Evolutionary conservation across 2,797 vertebrate species (phyloP).

Genomic region (Lepilemur ruficaudatus): DNA sequence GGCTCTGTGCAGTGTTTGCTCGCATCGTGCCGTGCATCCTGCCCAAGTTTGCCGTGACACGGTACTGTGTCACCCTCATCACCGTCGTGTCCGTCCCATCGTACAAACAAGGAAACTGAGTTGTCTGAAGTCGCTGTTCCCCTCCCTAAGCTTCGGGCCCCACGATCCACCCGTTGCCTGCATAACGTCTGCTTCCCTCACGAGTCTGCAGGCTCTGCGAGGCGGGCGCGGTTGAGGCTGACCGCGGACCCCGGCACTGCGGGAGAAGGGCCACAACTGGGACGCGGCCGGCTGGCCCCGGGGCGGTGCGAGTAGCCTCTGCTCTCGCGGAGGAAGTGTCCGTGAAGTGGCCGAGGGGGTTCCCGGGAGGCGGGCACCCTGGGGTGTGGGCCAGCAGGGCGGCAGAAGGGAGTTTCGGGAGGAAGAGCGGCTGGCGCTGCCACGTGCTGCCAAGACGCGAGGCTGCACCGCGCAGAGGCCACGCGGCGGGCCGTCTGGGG

Average conservation of each 20-base stretch:
- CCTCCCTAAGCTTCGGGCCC: not conserved
- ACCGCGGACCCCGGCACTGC: not conserved
- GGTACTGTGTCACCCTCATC: too few relatives aligned
- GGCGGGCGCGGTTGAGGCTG: not conserved
- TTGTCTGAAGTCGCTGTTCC: not conserved
- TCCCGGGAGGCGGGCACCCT: not conserved
- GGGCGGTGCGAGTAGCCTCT: not conserved
- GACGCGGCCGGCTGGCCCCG: accelerated
- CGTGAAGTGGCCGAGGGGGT: not conserved
- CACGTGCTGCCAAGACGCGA: not conserved
- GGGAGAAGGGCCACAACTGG: not conserved
- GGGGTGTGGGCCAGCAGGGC: not conserved
- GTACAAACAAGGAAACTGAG: not conserved
- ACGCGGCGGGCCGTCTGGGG: not conserved
- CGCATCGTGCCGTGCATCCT: accelerated
- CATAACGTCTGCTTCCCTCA: not conserved
- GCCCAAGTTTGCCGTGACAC: not conserved
- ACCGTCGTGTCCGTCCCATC: too few relatives aligned
- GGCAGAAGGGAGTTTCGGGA: not conserved
- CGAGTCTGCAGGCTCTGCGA: not conserved
- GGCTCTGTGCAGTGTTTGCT: too few relatives aligned
- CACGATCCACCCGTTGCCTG: not conserved
- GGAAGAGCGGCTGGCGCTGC: accelerated
- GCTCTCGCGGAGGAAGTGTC: not conserved
- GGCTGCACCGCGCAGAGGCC: not conserved